Percentiles rank a stretch among this genome's conserved stretches.
phyloP scores from a whole-genome alignment of 1,140 invertebrate genomes.

The Odontomachus brunneus region DNA sequence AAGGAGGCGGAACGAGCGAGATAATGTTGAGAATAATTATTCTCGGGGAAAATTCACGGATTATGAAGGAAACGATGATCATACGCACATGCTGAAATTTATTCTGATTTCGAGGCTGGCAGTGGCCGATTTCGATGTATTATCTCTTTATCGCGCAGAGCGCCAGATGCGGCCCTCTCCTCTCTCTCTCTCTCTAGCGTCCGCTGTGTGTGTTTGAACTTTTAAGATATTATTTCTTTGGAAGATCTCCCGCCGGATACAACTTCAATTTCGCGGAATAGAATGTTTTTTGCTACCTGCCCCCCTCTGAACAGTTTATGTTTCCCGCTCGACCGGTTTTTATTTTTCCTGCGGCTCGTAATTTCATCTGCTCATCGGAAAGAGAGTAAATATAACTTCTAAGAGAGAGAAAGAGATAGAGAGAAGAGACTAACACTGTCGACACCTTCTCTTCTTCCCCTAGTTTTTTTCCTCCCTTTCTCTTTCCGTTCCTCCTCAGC shows the following conservation, averaged over 20 bases:
- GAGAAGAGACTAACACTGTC: slow-evolving; percentile 39
- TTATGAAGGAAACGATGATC: slow-evolving; percentile 54
- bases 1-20: not conserved
- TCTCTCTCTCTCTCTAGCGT: too few species aligned
- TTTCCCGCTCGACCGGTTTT: slow-evolving; percentile 29
- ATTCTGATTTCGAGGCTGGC: slow-evolving; percentile 32
- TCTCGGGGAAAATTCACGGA: slow-evolving; percentile 22
- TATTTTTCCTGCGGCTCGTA: slow-evolving; percentile 31
- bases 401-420: too few species aligned
- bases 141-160: slow-evolving; percentile 46
- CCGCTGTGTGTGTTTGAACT: not conserved
- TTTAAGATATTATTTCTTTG: slow-evolving; percentile 42
- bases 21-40: slow-evolving; percentile 57
- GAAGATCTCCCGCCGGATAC: not conserved
- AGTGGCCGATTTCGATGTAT: slow-evolving; percentile 31
- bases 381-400: slow-evolving; percentile 43
- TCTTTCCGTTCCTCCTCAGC: too few species aligned
- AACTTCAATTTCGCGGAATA: slow-evolving; percentile 17
- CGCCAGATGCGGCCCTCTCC: slow-evolving; percentile 30
- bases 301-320: slow-evolving; percentile 17
- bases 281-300: slow-evolving; percentile 3
- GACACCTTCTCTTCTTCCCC: slow-evolving; percentile 9
- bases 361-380: slow-evolving; percentile 37
- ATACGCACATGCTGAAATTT: slow-evolving; percentile 1
- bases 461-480: not conserved